Base-by-base conservation (phyloP, 2,113 vertebrate species). In the Pantherophis guttatus region DNA sequence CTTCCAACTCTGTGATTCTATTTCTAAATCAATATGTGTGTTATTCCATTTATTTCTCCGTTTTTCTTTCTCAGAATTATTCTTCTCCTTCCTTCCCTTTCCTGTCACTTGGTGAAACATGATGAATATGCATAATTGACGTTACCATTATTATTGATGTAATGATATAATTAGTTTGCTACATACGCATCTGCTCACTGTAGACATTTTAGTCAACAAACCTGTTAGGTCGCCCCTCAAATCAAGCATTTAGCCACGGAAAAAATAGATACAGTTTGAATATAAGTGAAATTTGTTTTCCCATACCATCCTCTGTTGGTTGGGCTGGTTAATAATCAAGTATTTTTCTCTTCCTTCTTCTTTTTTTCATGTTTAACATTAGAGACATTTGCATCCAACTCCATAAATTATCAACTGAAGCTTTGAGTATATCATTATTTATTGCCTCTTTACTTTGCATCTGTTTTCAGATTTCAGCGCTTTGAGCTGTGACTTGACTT, bases 381-480 rank as follows among this genome's bases (percentile, higher is more conserved):
- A 59, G 26, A 86, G 44, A 86, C 88, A 93, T 53, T 86, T 93
- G 33, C 92, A 90, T 90, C 70, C 55, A 39, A 48, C 88, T 86
- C 88, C 55, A 86, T 93, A 93, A 93, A 93, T 93, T 52, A 50
- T 90, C 88, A 90, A 33, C 55, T 21, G 55, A 93, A 93, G 92
- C 55, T 59, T 86, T 86, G 92, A 93, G 75, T 90, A 62, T 90
- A 86, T 93, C 92, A 90, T 93, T 93, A 93, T 93, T 93, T 90
- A 93, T 86, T 86, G 55, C 88, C 75, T 90, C 55, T 93, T 86
- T 93, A 93, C 44, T 93, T 90, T 90, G 88, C 92, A 90, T 93
- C 92, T 93, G 92, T 93, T 93, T 90, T 86, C 75, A 62, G 90
- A 93, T 93, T 93, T 93, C 75, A 53, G 33, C 88, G 86, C 52